These are phyloP conservation scores for Myotis vivesi DNA, from an alignment of 2,797 vertebrate species.

Conservation along the genomic window DNA sequence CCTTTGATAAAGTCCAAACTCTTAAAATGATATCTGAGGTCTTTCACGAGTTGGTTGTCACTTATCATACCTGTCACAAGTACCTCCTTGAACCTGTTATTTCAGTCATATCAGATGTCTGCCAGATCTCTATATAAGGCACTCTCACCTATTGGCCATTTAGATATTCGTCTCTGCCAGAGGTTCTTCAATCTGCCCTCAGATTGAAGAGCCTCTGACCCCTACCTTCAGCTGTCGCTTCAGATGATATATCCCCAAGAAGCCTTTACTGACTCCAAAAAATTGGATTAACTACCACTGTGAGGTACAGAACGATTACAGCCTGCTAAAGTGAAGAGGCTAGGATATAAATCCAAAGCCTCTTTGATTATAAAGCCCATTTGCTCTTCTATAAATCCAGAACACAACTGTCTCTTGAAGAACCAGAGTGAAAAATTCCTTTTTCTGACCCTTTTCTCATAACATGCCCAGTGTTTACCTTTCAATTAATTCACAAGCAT, in stretches of 20 bases:
- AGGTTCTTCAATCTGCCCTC: not conserved
- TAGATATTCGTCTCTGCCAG: not conserved
- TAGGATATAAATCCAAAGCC: not conserved
- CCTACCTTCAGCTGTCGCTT: not conserved
- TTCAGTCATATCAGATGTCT: not conserved
- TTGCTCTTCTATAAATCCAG: not conserved
- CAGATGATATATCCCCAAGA: not conserved
- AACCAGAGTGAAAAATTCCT: not conserved
- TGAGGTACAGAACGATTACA: not conserved
- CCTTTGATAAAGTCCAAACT: not conserved
- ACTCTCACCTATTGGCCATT: not conserved
- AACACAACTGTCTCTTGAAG: not conserved
- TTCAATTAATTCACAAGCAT: constrained; percentile 92
- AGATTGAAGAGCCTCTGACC: not conserved
- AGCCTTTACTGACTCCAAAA: not conserved
- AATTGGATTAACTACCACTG: not conserved
- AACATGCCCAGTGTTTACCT: constrained; percentile 83
- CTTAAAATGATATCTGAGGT: not conserved
- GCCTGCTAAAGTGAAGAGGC: not conserved
- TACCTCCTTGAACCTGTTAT: not conserved
- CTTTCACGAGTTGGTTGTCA: not conserved
- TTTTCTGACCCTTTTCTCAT: not conserved
- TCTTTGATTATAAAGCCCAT: not conserved
- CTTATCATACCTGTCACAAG: not conserved
- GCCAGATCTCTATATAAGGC: not conserved